phyloP scores from a whole-genome alignment of 1,140 invertebrate species.

The Lepidurus packardi region DNA sequence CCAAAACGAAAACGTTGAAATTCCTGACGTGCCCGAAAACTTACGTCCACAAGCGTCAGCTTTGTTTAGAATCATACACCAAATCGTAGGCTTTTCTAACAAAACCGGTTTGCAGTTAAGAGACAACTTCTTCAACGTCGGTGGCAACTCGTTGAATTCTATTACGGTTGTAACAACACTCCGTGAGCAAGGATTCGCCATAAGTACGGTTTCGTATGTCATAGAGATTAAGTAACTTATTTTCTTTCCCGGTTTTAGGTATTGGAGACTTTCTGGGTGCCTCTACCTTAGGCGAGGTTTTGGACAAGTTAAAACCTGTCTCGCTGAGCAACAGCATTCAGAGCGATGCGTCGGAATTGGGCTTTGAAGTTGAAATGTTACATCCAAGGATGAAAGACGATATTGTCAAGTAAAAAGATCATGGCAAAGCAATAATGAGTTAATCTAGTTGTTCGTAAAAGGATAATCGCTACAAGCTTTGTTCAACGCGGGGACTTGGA shows the following conservation, averaged over 20 bases:
- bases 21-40: neutral
- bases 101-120: conserved; percentile 41
- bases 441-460: conserved; percentile 42
- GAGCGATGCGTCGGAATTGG: neutral
- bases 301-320: conserved; percentile 22
- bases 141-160: conserved; percentile 79
- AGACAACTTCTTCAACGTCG: conserved; percentile 74
- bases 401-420: conserved; percentile 50
- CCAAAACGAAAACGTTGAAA: neutral
- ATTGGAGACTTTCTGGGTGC: conserved; percentile 29
- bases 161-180: conserved; percentile 71
- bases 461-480: conserved; percentile 74
- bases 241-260: conserved; percentile 16
- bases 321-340: neutral
- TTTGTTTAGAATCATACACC: conserved; percentile 35
- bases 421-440: neutral
- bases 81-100: conserved; percentile 37
- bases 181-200: conserved; percentile 66
- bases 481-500: conserved; percentile 76
- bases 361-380: conserved; percentile 51
- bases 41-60: conserved; percentile 24
- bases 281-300: neutral
- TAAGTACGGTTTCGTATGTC: conserved; percentile 48
- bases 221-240: neutral
- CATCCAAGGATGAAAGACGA: conserved; percentile 57